Conservation (phyloP, 2,113 vertebrate species). For the Oriolus oriolus region DNA sequence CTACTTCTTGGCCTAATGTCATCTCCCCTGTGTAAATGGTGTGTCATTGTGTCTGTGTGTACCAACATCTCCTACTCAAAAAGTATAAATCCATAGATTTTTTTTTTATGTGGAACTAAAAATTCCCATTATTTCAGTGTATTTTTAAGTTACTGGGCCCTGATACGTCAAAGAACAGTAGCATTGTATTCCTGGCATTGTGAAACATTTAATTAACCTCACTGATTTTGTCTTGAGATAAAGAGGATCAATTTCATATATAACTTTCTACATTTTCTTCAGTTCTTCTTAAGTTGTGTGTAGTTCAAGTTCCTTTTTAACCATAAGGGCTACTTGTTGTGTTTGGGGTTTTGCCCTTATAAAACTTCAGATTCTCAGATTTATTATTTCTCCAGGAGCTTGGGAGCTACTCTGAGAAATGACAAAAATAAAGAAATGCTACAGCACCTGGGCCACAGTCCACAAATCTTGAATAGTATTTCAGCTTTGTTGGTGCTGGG, state of each 20-base stretch:
- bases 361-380: neutral
- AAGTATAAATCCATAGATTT: neutral
- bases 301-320: neutral
- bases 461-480: neutral
- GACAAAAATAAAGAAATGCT: neutral
- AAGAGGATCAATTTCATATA: neutral
- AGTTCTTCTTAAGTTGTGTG: neutral
- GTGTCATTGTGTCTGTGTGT: neutral
- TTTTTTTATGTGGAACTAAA: neutral
- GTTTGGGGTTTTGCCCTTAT: accelerated
- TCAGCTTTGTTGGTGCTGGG: neutral
- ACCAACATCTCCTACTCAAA: neutral
- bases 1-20: neutral
- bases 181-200: neutral
- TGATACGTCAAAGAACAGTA: neutral
- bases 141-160: neutral
- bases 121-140: neutral
- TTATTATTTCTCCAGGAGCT: neutral
- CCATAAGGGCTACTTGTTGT: neutral
- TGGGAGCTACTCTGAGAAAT: neutral
- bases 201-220: neutral
- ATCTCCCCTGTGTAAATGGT: neutral
- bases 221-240: neutral
- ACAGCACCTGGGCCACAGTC: neutral
- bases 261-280: neutral